Percentiles rank a stretch among this genome's conserved stretches.
Evolutionary conservation across 2,888 invertebrate species (phyloP).

Genomic region (Drosophila parthenogenetica): DNA sequence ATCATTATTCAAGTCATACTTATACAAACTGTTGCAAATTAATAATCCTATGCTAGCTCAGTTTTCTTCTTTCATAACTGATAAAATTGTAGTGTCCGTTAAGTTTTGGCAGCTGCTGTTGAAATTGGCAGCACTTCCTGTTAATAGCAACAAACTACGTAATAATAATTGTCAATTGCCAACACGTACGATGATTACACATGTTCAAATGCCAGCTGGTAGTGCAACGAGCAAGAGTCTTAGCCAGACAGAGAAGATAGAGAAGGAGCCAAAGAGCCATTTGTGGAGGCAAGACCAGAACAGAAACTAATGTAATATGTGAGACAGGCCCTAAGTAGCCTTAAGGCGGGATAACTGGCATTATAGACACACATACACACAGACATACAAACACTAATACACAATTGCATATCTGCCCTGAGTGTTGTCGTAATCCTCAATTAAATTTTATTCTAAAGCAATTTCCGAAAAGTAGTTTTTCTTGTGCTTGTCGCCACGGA

Average conservation of each 20-base stretch:
- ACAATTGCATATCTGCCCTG: constrained; percentile 27
- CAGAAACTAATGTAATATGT: constrained; percentile 76
- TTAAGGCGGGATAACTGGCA: constrained; percentile 79
- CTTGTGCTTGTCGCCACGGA: constrained; percentile 38
- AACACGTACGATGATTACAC: constrained; percentile 79
- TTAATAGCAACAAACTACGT: constrained; percentile 77
- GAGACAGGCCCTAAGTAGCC: constrained; percentile 81
- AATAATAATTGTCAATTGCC: constrained; percentile 79
- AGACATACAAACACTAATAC: constrained; percentile 11
- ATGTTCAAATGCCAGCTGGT: constrained; percentile 70
- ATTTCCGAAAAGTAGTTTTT: constrained; percentile 79
- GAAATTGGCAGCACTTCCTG: constrained; percentile 69
- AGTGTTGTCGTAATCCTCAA: constrained; percentile 79
- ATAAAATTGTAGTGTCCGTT: constrained; percentile 2
- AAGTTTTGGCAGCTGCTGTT: constrained; percentile 45
- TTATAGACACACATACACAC: constrained; percentile 55
- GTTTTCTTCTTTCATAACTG: too few species aligned
- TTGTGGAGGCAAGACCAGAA: constrained; percentile 39
- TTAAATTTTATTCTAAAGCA: constrained; percentile 83
- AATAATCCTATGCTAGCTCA: too few species aligned
- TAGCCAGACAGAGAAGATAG: constrained; percentile 6
- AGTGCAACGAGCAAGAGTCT: constrained; percentile 28
- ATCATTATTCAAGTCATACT: too few species aligned
- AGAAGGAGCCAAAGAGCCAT: constrained; percentile 17
- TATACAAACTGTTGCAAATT: too few species aligned